phyloP scores from a whole-genome alignment of 2,888 invertebrate genomes.

The Orthonychiurus folsomi region DNA sequence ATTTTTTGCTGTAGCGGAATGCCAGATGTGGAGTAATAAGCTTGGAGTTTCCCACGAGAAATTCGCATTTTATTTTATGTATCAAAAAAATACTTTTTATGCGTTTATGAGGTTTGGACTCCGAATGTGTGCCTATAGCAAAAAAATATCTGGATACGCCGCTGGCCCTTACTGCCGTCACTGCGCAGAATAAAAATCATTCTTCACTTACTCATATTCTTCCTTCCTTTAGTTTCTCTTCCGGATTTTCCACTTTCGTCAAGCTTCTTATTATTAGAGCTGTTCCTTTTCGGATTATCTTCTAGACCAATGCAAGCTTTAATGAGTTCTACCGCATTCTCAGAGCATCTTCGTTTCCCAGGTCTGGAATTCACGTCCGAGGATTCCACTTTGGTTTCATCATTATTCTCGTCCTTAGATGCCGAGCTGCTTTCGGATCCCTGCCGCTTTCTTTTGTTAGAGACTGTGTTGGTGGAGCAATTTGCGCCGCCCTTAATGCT shows the following conservation, averaged over 20 bases:
- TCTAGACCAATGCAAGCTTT: slow-evolving; percentile 52
- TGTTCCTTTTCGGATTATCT: slow-evolving; percentile 42
- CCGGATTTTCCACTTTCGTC: too few relatives aligned
- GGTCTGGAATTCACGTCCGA: slow-evolving; percentile 45
- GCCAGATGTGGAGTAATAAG: too few relatives aligned
- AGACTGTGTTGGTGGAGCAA: neutral
- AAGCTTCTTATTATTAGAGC: slow-evolving; percentile 31
- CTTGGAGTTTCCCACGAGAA: too few relatives aligned
- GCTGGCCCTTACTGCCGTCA: too few relatives aligned
- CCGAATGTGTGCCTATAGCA: too few relatives aligned
- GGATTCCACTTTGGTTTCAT: slow-evolving; percentile 47
- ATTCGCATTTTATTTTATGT: too few relatives aligned
- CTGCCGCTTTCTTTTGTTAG: slow-evolving; percentile 61
- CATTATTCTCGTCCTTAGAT: slow-evolving; percentile 49
- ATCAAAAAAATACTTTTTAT: too few relatives aligned
- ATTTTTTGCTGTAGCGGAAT: too few relatives aligned
- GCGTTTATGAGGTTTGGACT: too few relatives aligned
- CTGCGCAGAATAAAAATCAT: slow-evolving; percentile 13
- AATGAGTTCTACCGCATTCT: slow-evolving; percentile 54
- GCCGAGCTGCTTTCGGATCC: slow-evolving; percentile 67
- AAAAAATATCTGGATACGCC: too few relatives aligned
- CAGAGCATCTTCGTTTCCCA: slow-evolving; percentile 54
- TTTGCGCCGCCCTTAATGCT: neutral
- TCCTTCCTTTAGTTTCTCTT: too few relatives aligned
- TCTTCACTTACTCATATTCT: slow-evolving; percentile 30